These are phyloP conservation scores for Esox niger DNA, from an alignment of 2,113 vertebrate species.

Conservation along the genomic window DNA sequence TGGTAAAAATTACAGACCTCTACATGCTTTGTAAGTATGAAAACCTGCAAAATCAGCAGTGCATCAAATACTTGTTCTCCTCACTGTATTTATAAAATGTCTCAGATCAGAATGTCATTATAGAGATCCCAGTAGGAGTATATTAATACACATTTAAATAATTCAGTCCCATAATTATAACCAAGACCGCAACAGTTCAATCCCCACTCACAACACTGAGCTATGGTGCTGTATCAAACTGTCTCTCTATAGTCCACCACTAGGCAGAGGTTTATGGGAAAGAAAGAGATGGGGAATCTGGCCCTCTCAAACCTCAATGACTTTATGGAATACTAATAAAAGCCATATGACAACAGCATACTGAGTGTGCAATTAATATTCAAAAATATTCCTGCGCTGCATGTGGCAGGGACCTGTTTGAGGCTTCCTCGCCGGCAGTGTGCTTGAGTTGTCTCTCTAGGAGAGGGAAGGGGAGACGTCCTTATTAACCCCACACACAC, in stretches of 20 bases:
- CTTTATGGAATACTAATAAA: conserved; percentile 76
- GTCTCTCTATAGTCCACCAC: conserved; percentile 1
- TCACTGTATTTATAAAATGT: too few relatives aligned
- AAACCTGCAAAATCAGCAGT: too few relatives aligned
- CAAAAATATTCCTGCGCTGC: conserved; percentile 63
- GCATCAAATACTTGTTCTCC: too few relatives aligned
- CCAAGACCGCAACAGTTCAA: conserved; percentile 36
- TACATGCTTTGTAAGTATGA: too few relatives aligned
- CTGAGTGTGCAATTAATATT: conserved; percentile 71
- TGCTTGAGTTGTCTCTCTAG: conserved; percentile 48
- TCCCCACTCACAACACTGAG: conserved; percentile 38
- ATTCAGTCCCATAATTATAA: conserved; percentile 56
- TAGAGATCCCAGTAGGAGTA: conserved; percentile 17
- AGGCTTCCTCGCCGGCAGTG: conserved; percentile 37
- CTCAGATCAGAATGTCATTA: conserved; percentile 6
- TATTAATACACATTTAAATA: conserved; percentile 51
- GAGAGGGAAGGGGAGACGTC: conserved; percentile 47
- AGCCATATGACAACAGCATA: conserved; percentile 70
- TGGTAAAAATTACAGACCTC: too few relatives aligned
- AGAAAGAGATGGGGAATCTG: conserved; percentile 62
- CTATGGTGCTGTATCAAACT: not conserved
- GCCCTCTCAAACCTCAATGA: conserved; percentile 65
- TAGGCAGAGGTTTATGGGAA: conserved; percentile 22
- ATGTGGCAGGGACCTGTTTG: conserved; percentile 52
- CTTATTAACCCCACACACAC: conserved; percentile 75